phyloP scores from a whole-genome alignment of 2,113 vertebrate species.

The Sylvilagus bachmani region DNA sequence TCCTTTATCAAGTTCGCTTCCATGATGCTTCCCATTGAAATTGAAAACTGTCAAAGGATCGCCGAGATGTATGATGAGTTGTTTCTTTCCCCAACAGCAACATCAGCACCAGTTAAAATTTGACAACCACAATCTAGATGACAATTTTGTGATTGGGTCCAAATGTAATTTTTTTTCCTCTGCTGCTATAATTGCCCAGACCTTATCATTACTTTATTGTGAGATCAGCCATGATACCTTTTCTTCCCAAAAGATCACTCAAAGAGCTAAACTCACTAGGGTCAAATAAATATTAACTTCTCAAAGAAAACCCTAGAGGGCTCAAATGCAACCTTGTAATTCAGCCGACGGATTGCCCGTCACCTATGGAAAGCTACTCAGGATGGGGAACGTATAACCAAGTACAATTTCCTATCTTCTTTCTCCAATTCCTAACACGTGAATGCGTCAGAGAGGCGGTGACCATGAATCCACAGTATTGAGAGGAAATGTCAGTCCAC shows the following conservation, averaged over 20 bases:
- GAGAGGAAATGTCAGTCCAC: background rate
- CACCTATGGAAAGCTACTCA: conserved; percentile 20
- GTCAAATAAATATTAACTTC: conserved; percentile 74
- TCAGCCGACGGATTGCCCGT: background rate
- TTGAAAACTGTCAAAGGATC: conserved; percentile 79
- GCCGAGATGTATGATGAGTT: conserved; percentile 71
- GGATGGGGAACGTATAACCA: background rate
- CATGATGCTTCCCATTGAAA: conserved; percentile 71
- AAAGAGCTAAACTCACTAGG: conserved; percentile 61
- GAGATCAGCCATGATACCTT: conserved; percentile 67
- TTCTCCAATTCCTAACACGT: background rate
- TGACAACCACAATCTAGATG: conserved; percentile 78
- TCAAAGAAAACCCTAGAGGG: conserved; percentile 65
- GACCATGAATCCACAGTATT: background rate
- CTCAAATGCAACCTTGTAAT: conserved; percentile 33
- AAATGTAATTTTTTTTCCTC: conserved; percentile 76
- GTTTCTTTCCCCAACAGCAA: conserved; percentile 59
- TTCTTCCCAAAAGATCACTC: conserved; percentile 64
- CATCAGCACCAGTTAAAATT: conserved; percentile 56
- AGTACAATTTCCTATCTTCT: conserved; percentile 1
- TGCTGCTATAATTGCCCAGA: conserved; percentile 67
- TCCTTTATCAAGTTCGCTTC: conserved; percentile 70
- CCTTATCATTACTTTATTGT: conserved; percentile 74
- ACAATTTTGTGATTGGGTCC: conserved; percentile 71
- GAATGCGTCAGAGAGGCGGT: background rate